These are phyloP conservation scores for Lathamus discolor DNA, from an alignment of 2,113 vertebrate species.

Conservation along the genomic window DNA sequence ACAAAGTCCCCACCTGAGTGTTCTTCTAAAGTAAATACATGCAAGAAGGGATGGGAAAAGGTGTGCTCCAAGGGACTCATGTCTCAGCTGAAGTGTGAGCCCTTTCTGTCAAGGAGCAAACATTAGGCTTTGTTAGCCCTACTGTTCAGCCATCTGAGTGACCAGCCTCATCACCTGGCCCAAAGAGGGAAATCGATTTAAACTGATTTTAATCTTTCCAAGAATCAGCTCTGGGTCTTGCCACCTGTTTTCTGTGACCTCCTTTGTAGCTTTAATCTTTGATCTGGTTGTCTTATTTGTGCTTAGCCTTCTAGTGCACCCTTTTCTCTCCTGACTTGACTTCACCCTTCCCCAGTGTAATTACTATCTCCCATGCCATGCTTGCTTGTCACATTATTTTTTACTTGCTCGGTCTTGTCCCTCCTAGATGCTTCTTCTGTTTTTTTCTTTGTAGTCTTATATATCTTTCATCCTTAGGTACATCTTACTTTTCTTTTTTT, in stretches of 20 bases:
- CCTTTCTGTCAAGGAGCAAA: background rate
- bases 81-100: background rate
- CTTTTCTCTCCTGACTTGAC: background rate
- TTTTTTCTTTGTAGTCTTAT: background rate
- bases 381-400: background rate
- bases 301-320: background rate
- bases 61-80: background rate
- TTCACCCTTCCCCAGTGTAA: background rate
- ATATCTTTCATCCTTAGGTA: background rate
- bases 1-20: background rate
- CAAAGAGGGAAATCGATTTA: background rate
- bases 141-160: background rate
- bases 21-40: background rate
- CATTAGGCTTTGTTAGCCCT: background rate
- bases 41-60: background rate
- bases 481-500: background rate
- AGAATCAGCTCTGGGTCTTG: background rate
- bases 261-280: background rate
- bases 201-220: background rate
- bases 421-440: background rate
- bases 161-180: background rate
- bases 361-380: background rate
- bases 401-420: background rate
- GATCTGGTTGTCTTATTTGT: background rate
- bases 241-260: background rate